These are phyloP conservation scores for Notechis scutatus DNA, from an alignment of 2,113 vertebrate species.

Conservation along the genomic window DNA sequence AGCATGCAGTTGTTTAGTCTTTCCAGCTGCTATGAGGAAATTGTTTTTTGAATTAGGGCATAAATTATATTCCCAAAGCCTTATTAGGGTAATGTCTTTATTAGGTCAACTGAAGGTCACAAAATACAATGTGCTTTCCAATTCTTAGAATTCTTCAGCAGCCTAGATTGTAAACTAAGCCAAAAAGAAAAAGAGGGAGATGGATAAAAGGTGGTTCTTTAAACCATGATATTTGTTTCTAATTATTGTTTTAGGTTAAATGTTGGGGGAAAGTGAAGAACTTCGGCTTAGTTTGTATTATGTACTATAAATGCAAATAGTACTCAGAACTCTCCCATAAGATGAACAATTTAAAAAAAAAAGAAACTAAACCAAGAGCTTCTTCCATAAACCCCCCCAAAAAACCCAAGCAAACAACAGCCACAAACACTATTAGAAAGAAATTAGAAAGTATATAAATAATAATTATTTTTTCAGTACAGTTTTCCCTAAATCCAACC, in stretches of 20 bases:
- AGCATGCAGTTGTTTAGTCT: background rate
- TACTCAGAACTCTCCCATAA: background rate
- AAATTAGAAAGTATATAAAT: background rate
- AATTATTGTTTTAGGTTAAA: background rate
- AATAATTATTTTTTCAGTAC: background rate
- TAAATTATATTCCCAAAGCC: slow-evolving; percentile 3
- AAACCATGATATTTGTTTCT: background rate
- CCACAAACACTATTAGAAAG: background rate
- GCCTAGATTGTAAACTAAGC: background rate
- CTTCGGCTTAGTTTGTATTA: background rate
- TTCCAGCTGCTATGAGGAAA: background rate
- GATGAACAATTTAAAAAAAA: background rate
- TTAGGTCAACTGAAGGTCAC: background rate
- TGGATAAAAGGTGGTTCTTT: background rate
- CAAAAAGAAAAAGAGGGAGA: background rate
- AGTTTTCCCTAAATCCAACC: background rate
- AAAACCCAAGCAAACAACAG: background rate
- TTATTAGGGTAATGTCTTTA: background rate
- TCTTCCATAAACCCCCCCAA: background rate
- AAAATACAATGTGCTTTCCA: background rate
- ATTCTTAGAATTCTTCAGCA: background rate
- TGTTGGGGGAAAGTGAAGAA: background rate
- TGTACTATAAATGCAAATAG: background rate
- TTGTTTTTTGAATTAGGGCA: background rate
- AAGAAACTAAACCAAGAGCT: background rate